Conservation (phyloP, 2,113 vertebrate genomes). For the Xerus inauris region DNA sequence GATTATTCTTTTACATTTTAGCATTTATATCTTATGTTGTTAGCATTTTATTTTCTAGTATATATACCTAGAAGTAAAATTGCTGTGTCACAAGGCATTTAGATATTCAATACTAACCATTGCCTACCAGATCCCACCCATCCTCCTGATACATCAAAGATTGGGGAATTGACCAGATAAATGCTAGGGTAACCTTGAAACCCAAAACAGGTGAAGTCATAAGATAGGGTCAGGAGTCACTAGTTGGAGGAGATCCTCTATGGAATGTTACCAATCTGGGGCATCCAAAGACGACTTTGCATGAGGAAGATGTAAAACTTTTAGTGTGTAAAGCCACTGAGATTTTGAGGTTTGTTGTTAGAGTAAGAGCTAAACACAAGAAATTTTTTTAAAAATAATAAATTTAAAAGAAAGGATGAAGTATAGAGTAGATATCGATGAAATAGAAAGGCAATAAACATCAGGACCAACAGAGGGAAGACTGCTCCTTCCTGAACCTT, state of each 20-base stretch:
- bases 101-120: neutral
- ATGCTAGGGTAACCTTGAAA: neutral
- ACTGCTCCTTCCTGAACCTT: neutral
- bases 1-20: neutral
- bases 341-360: neutral
- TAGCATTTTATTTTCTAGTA: neutral
- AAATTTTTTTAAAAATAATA: neutral
- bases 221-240: neutral
- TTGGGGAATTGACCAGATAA: neutral
- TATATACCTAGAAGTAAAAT: neutral
- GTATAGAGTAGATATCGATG: neutral
- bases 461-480: neutral
- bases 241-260: neutral
- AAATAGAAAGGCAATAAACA: neutral
- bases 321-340: neutral
- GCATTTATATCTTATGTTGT: neutral
- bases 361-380: neutral
- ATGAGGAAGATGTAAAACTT: neutral
- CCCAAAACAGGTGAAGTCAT: neutral
- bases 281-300: neutral
- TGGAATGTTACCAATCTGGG: neutral
- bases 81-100: no score
- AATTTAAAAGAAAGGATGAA: neutral
- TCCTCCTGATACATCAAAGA: neutral
- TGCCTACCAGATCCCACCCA: no score